Percentiles rank a stretch among this genome's conserved stretches.
phyloP scores from a whole-genome alignment of 2,888 invertebrate genomes.

The Pristionchus arcanus region DNA sequence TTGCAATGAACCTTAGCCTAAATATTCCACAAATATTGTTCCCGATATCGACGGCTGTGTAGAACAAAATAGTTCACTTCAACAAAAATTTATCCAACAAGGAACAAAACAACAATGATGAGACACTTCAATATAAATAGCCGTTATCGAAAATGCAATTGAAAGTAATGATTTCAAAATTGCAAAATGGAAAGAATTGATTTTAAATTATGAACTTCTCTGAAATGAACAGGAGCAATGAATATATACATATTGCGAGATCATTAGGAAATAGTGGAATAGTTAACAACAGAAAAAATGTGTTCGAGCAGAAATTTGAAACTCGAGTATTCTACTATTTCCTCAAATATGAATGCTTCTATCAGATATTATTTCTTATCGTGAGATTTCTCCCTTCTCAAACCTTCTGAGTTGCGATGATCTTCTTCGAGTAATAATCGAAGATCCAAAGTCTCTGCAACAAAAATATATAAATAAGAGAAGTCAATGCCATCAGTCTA shows the following conservation, averaged over 20 bases:
- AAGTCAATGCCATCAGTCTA: no score
- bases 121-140: neutral
- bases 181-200: neutral
- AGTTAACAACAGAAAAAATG: neutral
- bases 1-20: neutral
- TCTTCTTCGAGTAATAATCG: neutral
- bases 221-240: neutral
- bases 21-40: neutral
- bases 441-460: slow-evolving; percentile 2
- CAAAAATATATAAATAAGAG: neutral
- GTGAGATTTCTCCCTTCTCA: neutral
- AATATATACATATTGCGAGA: slow-evolving; percentile 7
- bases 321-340: neutral
- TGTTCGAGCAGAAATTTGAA: no score
- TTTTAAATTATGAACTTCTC: neutral
- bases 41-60: neutral
- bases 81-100: slow-evolving; percentile 12
- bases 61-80: neutral
- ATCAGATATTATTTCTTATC: neutral
- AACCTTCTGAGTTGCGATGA: slow-evolving; percentile 27
- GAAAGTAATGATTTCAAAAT: neutral
- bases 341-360: neutral
- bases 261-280: neutral
- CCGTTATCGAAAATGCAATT: neutral
- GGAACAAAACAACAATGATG: neutral